These are phyloP conservation scores for Dryobotodes eremita DNA, from an alignment of 2,888 invertebrate species.

Conservation along the genomic window DNA sequence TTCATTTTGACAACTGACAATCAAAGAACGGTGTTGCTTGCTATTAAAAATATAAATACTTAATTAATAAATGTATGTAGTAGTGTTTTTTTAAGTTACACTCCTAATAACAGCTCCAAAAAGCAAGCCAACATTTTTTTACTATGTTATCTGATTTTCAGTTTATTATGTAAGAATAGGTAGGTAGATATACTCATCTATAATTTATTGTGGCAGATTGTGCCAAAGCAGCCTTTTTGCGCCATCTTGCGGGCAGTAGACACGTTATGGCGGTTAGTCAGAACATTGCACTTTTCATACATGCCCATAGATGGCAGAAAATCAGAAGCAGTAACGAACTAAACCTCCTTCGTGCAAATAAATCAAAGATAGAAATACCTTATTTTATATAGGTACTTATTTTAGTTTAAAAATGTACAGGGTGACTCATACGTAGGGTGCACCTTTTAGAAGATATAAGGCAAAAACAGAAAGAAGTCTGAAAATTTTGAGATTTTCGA, in stretches of 20 bases:
- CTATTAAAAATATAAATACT: neutral
- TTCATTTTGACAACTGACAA: constrained; percentile 54
- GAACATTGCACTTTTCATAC: neutral
- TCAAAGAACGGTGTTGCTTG: constrained; percentile 43
- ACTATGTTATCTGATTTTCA: too few species aligned
- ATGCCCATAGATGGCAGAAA: constrained; percentile 37
- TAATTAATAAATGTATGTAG: neutral
- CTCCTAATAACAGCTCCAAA: neutral
- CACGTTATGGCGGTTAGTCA: neutral
- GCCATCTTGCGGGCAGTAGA: constrained; percentile 50
- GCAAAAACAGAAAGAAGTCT: too few species aligned
- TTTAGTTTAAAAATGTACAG: too few species aligned
- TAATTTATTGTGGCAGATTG: too few species aligned
- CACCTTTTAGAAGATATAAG: too few species aligned
- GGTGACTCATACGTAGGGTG: too few species aligned
- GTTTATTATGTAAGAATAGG: neutral
- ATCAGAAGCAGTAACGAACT: neutral
- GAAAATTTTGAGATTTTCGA: too few species aligned
- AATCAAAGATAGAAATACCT: too few species aligned
- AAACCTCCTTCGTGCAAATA: too few species aligned
- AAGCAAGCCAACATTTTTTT: neutral
- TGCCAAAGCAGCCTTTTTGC: neutral
- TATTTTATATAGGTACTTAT: too few species aligned
- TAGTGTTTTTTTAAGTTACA: neutral
- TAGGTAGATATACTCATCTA: too few species aligned